Evolutionary conservation across 2,888 invertebrate genomes (phyloP).

Genomic region (Belgica antarctica): DNA sequence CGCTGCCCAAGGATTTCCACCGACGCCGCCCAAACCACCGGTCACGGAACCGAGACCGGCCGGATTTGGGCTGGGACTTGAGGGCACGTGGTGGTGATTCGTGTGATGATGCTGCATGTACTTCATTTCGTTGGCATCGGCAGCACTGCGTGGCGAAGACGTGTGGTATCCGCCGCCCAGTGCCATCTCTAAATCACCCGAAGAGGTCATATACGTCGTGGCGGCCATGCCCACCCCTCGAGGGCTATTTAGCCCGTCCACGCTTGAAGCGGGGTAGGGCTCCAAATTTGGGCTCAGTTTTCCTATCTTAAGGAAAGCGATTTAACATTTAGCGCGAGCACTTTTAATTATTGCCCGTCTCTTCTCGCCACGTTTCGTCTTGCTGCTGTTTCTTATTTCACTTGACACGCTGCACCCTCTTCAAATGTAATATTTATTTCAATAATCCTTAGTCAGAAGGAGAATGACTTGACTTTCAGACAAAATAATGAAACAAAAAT

Average conservation of each 20-base stretch:
- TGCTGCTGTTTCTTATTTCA: not conserved
- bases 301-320: conserved; percentile 43
- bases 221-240: conserved; percentile 88
- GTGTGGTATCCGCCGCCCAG: conserved; percentile 78
- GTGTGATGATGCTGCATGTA: conserved; percentile 86
- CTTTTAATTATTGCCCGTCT: conserved; percentile 8
- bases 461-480: not conserved
- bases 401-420: conserved; percentile 13
- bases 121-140: conserved; percentile 91
- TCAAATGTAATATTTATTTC: conserved; percentile 27
- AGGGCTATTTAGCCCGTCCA: conserved; percentile 59
- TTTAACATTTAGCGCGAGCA: conserved; percentile 27
- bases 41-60: conserved; percentile 50
- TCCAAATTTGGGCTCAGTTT: conserved; percentile 58
- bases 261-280: conserved; percentile 57
- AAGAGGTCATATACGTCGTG: conserved; percentile 91
- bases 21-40: conserved; percentile 54
- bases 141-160: conserved; percentile 77
- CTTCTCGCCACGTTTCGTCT: not conserved
- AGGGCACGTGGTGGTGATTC: conserved; percentile 73
- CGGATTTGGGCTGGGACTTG: conserved; percentile 65
- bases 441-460: conserved; percentile 32
- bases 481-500: not conserved
- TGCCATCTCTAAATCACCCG: conserved; percentile 71
- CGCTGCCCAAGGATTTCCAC: conserved; percentile 79